Base-by-base conservation (phyloP, 2,888 invertebrate genomes). In the Tipula lateralis region DNA sequence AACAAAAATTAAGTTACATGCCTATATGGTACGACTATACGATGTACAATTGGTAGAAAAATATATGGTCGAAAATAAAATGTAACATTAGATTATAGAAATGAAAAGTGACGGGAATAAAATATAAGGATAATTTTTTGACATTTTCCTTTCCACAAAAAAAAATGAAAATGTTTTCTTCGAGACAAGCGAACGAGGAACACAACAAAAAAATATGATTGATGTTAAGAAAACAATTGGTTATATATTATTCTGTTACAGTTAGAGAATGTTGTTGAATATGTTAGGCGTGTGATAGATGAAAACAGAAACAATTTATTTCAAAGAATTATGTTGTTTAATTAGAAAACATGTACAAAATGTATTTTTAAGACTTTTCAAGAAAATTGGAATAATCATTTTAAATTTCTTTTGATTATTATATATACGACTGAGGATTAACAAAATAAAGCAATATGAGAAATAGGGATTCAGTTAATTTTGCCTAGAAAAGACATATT, bases 81-180 rank as follows among this genome's bases (percentile, higher is more conserved):
- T 66, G 66, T 66, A 66, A 66, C 66, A 66, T 66, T 66, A 66
- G 66, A 66, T 66, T 66, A 66, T 24, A 66, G 66, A 66, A 66
- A 66, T 66, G 66, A 66, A 66, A 66, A 66, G 66, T 66, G 66
- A 66, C 66, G 66, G 66, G 66, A 66, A 66, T 66, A 66, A 66
- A 66, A 66, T 66, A 66, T 66, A 66, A 66, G 66, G 66, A 24
- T 66, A 66, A 66, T 66, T 66, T 66, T 66, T 66, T 66, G 66
- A 66, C 66, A 66, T 66, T 66, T 66, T 44, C 9, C 66, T 66
- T 66, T 66, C 66, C 66, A 66, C 66, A 66, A 66, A 66, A 66
- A 24, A 66, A 19, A 66, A 66, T 9, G 24, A 66, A 66, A 66
- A 24, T 9, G n/a, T 66, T 66, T 66, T 66, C 66, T 66, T 66